Evolutionary conservation across 2,888 invertebrate genomes (phyloP).

Genomic region (Drosophila paramelanica): DNA sequence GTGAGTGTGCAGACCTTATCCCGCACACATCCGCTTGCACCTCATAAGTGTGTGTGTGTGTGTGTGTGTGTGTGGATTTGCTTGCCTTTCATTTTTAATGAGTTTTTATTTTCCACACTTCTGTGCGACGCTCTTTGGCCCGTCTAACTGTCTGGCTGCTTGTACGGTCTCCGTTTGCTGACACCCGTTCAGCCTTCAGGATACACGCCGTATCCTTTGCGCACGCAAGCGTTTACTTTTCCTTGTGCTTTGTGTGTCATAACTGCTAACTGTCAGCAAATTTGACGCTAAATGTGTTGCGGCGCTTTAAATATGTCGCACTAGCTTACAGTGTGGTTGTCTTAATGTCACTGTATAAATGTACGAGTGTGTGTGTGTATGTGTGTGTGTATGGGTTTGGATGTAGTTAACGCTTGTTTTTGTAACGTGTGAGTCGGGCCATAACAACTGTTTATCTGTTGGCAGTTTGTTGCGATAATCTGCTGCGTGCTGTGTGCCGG

Average conservation of each 20-base stretch:
- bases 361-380: background rate
- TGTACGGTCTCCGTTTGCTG: background rate
- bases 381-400: slow-evolving; percentile 6
- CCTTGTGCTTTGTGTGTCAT: slow-evolving; percentile 58
- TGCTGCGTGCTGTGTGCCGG: slow-evolving; percentile 24
- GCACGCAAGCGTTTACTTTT: slow-evolving; percentile 54
- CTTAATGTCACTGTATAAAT: slow-evolving; percentile 13
- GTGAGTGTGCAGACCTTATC: slow-evolving; percentile 21
- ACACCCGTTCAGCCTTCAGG: slow-evolving; percentile 10
- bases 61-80: slow-evolving; percentile 33
- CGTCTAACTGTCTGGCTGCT: slow-evolving; percentile 45
- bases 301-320: slow-evolving; percentile 63
- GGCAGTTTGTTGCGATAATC: slow-evolving; percentile 58
- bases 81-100: slow-evolving; percentile 70
- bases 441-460: slow-evolving; percentile 57
- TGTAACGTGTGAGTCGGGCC: slow-evolving; percentile 45
- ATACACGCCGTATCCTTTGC: slow-evolving; percentile 48
- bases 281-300: slow-evolving; percentile 74
- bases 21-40: background rate
- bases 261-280: slow-evolving; percentile 70
- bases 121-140: slow-evolving; percentile 43
- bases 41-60: slow-evolving; percentile 11
- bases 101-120: slow-evolving; percentile 69
- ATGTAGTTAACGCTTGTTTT: slow-evolving; percentile 39
- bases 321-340: slow-evolving; percentile 41